Conservation (phyloP, 1,140 invertebrate species). For the Asobara japonica region DNA sequence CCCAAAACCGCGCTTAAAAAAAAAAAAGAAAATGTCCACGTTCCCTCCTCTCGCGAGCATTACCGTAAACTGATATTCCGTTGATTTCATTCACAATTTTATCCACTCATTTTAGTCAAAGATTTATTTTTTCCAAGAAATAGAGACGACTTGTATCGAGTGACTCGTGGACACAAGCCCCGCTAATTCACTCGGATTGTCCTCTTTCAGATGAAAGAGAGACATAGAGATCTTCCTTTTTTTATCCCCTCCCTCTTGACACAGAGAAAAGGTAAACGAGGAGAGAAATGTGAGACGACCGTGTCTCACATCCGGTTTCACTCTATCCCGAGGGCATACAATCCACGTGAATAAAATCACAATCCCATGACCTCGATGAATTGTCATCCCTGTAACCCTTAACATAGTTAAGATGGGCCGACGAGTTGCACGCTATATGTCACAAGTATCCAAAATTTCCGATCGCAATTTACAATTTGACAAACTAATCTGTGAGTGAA, state of each 20-base stretch:
- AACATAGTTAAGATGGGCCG: background rate
- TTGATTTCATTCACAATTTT: background rate
- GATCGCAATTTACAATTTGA: too few relatives aligned
- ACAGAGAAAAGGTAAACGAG: conserved; percentile 18
- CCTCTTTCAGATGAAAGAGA: conserved; percentile 8
- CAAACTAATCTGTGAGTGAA: too few relatives aligned
- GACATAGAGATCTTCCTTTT: conserved; percentile 3
- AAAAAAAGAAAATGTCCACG: too few relatives aligned
- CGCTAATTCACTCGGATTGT: conserved; percentile 18
- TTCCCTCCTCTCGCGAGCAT: background rate
- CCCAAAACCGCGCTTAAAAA: too few relatives aligned
- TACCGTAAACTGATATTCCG: background rate
- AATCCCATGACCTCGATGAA: conserved; percentile 5
- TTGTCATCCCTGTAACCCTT: conserved; percentile 3
- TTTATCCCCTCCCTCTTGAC: conserved; percentile 1
- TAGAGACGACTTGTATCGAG: conserved; percentile 17
- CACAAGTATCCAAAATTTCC: too few relatives aligned
- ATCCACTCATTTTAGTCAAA: background rate
- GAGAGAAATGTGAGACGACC: conserved; percentile 18
- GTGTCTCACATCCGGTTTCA: conserved; percentile 14
- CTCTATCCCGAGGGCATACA: background rate
- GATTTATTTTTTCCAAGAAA: conserved; percentile 5
- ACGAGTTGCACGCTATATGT: too few relatives aligned
- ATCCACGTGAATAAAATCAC: conserved; percentile 2
- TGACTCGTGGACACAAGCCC: conserved; percentile 14